These are phyloP conservation scores for Aradophagus sp. DNA, from an alignment of 1,140 invertebrate genomes.

Conservation along the genomic window DNA sequence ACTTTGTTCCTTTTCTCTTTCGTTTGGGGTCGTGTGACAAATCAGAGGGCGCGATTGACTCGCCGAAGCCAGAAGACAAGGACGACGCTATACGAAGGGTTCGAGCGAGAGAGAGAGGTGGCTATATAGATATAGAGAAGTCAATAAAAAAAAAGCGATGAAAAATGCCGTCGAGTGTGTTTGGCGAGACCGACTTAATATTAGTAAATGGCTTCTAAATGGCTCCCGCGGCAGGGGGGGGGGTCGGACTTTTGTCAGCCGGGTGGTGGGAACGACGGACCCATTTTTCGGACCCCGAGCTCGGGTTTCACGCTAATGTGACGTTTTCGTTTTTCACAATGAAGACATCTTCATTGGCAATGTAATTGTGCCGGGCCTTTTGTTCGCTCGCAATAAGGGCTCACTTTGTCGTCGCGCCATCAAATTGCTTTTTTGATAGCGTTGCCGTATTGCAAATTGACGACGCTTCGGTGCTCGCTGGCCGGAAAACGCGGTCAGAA, in stretches of 20 bases:
- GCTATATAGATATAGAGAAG: constrained; percentile 12
- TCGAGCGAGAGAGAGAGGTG: no score
- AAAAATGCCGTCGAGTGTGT: constrained; percentile 55
- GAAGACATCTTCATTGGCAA: constrained; percentile 41
- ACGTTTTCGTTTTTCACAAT: constrained; percentile 56
- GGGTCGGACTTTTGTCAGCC: constrained; percentile 66
- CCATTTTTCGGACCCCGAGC: constrained; percentile 28
- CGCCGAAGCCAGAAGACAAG: constrained; percentile 49
- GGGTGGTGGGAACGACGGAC: constrained; percentile 38
- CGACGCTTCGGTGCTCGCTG: no score
- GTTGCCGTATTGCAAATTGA: no score
- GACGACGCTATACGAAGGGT: constrained; percentile 16
- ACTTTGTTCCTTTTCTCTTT: constrained; percentile 11
- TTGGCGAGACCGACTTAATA: constrained; percentile 68
- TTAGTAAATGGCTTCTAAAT: constrained; percentile 70
- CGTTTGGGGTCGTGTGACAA: constrained; percentile 56
- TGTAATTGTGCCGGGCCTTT: constrained; percentile 34
- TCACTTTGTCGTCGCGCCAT: no score
- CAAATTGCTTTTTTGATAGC: no score
- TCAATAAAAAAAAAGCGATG: constrained; percentile 6
- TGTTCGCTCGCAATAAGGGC: constrained; percentile 27
- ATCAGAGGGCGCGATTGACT: constrained; percentile 58
- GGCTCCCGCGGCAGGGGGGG: no score
- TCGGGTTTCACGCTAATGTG: constrained; percentile 40
- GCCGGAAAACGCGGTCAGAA: no score